Conservation (phyloP, 2,113 vertebrate genomes). For the Heteronetta atricapilla region DNA sequence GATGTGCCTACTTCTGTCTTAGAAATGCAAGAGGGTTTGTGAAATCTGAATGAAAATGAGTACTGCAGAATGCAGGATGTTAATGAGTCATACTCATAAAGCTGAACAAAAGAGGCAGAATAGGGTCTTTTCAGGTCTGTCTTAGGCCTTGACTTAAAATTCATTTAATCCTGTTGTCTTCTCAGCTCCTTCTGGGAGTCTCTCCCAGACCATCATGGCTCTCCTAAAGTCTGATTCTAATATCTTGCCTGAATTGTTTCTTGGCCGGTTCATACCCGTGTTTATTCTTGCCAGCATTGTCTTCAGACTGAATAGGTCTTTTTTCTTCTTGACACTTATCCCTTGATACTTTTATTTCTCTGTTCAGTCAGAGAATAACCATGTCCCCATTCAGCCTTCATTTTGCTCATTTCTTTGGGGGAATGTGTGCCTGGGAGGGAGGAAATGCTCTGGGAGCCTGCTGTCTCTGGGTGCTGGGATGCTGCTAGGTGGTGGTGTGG, state of each 20-base stretch:
- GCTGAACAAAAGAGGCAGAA: constrained; percentile 31
- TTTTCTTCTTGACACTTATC: constrained; percentile 54
- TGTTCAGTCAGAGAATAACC: constrained; percentile 25
- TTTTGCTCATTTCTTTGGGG: background rate
- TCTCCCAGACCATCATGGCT: background rate
- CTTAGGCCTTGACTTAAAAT: background rate
- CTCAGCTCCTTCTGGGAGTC: background rate
- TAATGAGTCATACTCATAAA: constrained; percentile 52
- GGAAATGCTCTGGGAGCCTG: background rate
- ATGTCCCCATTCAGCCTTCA: background rate
- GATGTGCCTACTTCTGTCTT: constrained; percentile 37
- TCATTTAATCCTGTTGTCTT: constrained; percentile 24
- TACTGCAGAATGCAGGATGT: background rate
- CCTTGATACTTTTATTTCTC: constrained; percentile 28
- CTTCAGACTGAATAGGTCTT: constrained; percentile 49
- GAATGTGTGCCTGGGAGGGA: background rate
- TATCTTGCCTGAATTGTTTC: constrained; percentile 26
- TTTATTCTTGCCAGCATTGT: constrained; percentile 56
- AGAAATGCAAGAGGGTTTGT: constrained; percentile 19
- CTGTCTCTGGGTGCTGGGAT: background rate
- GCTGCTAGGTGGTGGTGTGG: background rate
- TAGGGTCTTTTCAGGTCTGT: background rate
- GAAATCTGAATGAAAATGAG: constrained; percentile 43
- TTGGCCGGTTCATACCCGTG: background rate
- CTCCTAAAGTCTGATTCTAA: constrained; percentile 27